Base-by-base conservation (phyloP, 2,888 invertebrate genomes). In the Sesamia inferens region DNA sequence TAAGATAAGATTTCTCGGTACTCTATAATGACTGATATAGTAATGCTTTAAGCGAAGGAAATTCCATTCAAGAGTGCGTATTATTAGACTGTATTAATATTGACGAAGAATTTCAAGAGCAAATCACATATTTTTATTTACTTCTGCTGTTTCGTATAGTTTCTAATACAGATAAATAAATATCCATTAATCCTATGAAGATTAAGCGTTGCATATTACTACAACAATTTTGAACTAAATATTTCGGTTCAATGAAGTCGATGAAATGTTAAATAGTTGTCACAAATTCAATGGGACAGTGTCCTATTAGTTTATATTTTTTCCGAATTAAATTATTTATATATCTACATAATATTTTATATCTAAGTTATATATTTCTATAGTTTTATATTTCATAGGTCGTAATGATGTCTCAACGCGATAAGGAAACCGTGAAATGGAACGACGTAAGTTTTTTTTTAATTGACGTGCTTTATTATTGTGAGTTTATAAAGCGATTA, bases 1-100 rank as follows among this genome's bases (percentile, higher is more conserved):
- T 87, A 80, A 93, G 95, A 95, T 95, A 93, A 94, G 90, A 91
- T 92, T 88, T 91, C 88, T 89, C 78, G 85, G 89, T 90, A 90
- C 88, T 88, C 79, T 79, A 16, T 24, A 87, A 83, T 86, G 87
- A 84, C 87, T 85, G 85, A 85, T 88, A 88, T 84, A 82, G 82
- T 81, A 81, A 78, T 81, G 84, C 88, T 87, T 87, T 88, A 84
- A 87, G 81, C 65, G 42, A 67, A 86, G 86, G 88, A 86, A 88
- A 86, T 87, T 82, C 84, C 82, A 81, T 83, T 83, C 77, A 84
- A 84, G 83, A 86, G 85, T 82, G 79, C 19, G 11, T 79, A 75
- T 83, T 75, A 67, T 69, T 63, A 83, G 68, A 71, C 22, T 68
- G 31, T 66, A 61, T 69, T 61, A 68, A 79, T 68, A 71, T 83